These are phyloP conservation scores for Gnathonemus longibarbis DNA, from an alignment of 2,113 vertebrate genomes.

Conservation along the genomic window DNA sequence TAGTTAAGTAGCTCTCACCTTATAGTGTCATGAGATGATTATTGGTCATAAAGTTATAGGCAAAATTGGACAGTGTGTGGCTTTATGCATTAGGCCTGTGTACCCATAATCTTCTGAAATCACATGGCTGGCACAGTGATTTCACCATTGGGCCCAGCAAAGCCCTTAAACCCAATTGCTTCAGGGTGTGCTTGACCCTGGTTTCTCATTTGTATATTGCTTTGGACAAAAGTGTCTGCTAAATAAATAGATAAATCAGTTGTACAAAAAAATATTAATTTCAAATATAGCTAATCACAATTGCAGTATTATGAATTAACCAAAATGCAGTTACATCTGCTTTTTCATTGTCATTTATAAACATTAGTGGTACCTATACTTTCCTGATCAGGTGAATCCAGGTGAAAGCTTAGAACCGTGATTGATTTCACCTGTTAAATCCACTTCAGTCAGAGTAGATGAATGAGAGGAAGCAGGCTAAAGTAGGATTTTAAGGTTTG, in stretches of 20 bases:
- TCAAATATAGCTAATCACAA: neutral
- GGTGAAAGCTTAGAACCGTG: neutral
- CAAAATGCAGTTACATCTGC: neutral
- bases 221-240: neutral
- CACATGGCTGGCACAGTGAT: neutral
- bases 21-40: neutral
- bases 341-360: neutral
- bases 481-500: slow-evolving; percentile 1
- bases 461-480: neutral
- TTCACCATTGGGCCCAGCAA: neutral
- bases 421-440: neutral
- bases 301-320: neutral
- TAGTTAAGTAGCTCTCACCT: neutral
- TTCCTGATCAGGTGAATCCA: neutral
- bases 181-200: neutral
- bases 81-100: neutral
- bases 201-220: neutral
- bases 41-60: neutral
- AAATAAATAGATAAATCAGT: neutral
- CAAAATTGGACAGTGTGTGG: neutral
- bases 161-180: neutral
- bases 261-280: neutral
- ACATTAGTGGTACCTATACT: neutral
- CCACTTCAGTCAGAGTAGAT: neutral
- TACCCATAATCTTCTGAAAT: neutral